A percentile compares a stretch with the other conserved stretches of the same genome.
These are phyloP conservation scores for Aphis craccivora DNA, from an alignment of 1,140 invertebrate species.

Conservation along the genomic window DNA sequence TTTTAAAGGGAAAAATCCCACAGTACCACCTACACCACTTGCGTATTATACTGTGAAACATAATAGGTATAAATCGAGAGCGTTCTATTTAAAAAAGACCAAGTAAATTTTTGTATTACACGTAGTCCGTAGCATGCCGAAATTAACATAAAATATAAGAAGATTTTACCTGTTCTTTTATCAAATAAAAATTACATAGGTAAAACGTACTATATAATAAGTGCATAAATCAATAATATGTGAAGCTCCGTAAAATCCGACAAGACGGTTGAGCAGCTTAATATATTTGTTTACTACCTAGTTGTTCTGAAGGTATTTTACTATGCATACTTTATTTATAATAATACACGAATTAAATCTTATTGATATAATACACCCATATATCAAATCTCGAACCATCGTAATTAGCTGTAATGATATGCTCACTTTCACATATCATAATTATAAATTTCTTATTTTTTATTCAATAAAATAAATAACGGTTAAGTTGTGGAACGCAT, in stretches of 20 bases:
- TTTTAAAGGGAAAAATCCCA: background rate
- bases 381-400: background rate
- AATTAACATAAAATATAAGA: too few relatives aligned
- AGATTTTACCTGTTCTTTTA: background rate
- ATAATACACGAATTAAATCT: background rate
- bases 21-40: background rate
- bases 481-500: too few relatives aligned
- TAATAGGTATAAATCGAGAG: background rate
- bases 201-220: background rate
- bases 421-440: too few relatives aligned
- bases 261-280: background rate
- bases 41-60: background rate
- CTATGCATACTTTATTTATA: background rate
- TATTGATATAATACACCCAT: background rate
- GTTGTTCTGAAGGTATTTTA: too few relatives aligned
- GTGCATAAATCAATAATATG: background rate
- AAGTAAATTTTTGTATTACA: background rate
- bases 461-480: too few relatives aligned
- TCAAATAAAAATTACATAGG: background rate
- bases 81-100: background rate
- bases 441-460: too few relatives aligned
- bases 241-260: background rate
- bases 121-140: background rate
- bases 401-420: too few relatives aligned
- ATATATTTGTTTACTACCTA: background rate